Percentiles rank a stretch among this genome's conserved stretches.
Conservation (phyloP, 1,140 invertebrate species). For the Drosophila carrolli region DNA sequence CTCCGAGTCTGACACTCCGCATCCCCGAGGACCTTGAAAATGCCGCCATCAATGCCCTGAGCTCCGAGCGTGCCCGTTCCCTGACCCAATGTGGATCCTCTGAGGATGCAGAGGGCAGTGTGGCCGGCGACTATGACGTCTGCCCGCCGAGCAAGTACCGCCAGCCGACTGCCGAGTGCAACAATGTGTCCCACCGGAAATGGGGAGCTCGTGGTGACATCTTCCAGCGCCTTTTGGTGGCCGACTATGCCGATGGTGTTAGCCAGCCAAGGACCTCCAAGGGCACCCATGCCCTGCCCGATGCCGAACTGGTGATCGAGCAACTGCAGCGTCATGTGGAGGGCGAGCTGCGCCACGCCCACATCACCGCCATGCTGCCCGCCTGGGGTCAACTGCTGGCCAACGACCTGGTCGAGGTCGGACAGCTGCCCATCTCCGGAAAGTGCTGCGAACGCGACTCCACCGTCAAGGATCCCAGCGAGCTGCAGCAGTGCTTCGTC, state of each 20-base stretch:
- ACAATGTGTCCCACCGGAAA: constrained; percentile 95
- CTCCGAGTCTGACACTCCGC: constrained; percentile 60
- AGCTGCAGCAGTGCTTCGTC: constrained; percentile 82
- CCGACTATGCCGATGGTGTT: constrained; percentile 94
- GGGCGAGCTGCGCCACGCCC: constrained; percentile 86
- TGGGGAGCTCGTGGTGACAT: constrained; percentile 95
- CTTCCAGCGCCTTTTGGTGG: constrained; percentile 91
- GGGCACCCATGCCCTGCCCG: constrained; percentile 86
- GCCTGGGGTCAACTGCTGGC: constrained; percentile 92
- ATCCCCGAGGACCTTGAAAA: constrained; percentile 78
- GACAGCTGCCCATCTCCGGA: constrained; percentile 78
- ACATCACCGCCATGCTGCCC: constrained; percentile 91
- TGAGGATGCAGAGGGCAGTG: constrained; percentile 26
- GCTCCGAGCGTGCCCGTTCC: constrained; percentile 69
- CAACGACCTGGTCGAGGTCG: constrained; percentile 90
- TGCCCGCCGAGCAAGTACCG: constrained; percentile 92
- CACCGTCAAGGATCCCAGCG: constrained; percentile 64
- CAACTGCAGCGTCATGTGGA: constrained; percentile 74
- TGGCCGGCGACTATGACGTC: constrained; percentile 69
- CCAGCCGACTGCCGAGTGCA: constrained; percentile 95
- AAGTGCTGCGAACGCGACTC: constrained; percentile 86
- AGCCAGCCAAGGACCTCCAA: constrained; percentile 86
- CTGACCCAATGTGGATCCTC: constrained; percentile 52
- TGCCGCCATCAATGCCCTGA: constrained; percentile 66
- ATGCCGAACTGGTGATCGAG: constrained; percentile 84